Conservation (phyloP, 2,797 vertebrate species). For the Kryptolebias ocellatus region DNA sequence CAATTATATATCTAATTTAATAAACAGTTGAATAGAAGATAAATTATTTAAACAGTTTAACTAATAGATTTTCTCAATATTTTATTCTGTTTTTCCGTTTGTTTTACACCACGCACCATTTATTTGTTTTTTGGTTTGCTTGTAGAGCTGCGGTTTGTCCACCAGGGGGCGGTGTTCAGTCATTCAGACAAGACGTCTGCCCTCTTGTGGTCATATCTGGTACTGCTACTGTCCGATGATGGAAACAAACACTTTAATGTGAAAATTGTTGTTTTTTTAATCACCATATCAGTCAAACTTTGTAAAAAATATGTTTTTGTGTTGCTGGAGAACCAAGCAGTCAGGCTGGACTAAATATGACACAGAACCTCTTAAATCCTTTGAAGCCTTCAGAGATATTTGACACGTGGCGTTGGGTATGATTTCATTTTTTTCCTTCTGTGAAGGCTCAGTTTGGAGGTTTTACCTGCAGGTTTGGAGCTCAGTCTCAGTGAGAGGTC, state of each 20-base stretch:
- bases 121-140: constrained; percentile 9
- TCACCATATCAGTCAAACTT: neutral
- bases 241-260: neutral
- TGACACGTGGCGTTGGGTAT: neutral
- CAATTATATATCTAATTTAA: too few relatives aligned
- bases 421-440: constrained; percentile 61
- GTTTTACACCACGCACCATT: too few relatives aligned
- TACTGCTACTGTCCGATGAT: neutral
- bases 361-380: constrained; percentile 27
- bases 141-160: neutral
- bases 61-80: too few relatives aligned
- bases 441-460: constrained; percentile 64
- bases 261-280: neutral
- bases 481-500: neutral
- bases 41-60: too few relatives aligned
- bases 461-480: constrained; percentile 36
- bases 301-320: neutral
- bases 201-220: constrained; percentile 9
- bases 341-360: neutral
- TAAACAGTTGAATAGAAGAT: too few relatives aligned
- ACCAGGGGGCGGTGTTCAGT: constrained; percentile 2
- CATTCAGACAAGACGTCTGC: neutral
- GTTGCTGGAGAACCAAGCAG: neutral
- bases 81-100: too few relatives aligned
- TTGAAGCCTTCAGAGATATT: constrained; percentile 29